A percentile compares a stretch with the other conserved stretches of the same genome.
Conservation (phyloP, 2,888 invertebrate species). For the Tanaodytes sp. region DNA sequence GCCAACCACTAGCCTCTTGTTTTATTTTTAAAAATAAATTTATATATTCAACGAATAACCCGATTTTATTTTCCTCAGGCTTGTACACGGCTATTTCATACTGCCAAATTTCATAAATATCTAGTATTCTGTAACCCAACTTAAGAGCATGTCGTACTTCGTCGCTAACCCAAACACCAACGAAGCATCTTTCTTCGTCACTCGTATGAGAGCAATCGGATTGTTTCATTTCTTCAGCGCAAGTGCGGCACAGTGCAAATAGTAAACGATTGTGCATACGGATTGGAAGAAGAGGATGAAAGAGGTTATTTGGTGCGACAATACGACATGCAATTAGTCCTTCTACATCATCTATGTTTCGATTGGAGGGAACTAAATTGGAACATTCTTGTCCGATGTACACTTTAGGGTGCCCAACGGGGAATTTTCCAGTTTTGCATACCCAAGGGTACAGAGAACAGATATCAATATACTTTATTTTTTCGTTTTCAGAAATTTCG, state of each 20-base stretch:
- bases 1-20: constrained; percentile 37
- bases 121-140: constrained; percentile 62
- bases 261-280: neutral
- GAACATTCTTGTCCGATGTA: no score
- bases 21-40: constrained; percentile 40
- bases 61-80: constrained; percentile 1
- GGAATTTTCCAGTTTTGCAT: no score
- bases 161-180: constrained; percentile 65
- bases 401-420: no score
- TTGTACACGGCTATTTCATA: constrained; percentile 58
- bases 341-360: no score
- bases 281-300: no score
- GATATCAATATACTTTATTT: no score
- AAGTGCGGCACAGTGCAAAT: neutral
- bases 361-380: no score
- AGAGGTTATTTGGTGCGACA: no score
- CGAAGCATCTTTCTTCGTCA: constrained; percentile 54
- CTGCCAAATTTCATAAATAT: constrained; percentile 65
- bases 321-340: neutral
- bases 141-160: constrained; percentile 64
- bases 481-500: no score
- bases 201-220: constrained; percentile 54
- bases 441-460: no score
- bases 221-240: neutral
- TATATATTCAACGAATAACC: constrained; percentile 38